Conservation (phyloP, 2,888 invertebrate genomes). For the Melipona beecheii region DNA sequence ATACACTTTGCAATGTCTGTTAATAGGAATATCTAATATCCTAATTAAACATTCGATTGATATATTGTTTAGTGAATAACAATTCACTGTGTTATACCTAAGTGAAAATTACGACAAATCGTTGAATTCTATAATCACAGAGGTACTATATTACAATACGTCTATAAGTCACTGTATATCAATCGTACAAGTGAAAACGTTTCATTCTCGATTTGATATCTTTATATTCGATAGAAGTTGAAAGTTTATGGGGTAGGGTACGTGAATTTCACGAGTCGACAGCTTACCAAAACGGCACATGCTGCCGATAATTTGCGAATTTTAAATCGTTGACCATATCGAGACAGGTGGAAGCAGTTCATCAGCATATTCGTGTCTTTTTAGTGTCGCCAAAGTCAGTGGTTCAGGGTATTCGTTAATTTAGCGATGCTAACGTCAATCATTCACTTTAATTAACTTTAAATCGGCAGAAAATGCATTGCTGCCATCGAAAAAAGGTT, state of each 20-base stretch:
- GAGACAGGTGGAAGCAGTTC: constrained; percentile 20
- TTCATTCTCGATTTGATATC: neutral
- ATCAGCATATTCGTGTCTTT: constrained; percentile 54
- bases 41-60: neutral
- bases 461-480: constrained; percentile 42
- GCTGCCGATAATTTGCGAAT: constrained; percentile 73
- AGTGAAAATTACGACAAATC: too few relatives aligned
- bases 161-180: neutral
- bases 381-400: neutral
- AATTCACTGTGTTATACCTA: neutral
- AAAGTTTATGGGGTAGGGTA: neutral
- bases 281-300: constrained; percentile 73
- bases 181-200: neutral
- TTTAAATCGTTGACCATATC: constrained; percentile 75
- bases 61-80: neutral
- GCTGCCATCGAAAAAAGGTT: constrained; percentile 39
- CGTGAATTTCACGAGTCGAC: too few relatives aligned
- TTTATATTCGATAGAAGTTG: neutral
- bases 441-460: constrained; percentile 10
- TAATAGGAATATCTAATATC: neutral
- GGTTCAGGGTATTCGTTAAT: constrained; percentile 10
- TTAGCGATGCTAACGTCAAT: constrained; percentile 9
- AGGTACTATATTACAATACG: neutral
- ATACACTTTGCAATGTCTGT: neutral
- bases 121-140: neutral